Evolutionary conservation across 2,888 invertebrate species (phyloP).

Genomic region (Pyrrhia umbra): DNA sequence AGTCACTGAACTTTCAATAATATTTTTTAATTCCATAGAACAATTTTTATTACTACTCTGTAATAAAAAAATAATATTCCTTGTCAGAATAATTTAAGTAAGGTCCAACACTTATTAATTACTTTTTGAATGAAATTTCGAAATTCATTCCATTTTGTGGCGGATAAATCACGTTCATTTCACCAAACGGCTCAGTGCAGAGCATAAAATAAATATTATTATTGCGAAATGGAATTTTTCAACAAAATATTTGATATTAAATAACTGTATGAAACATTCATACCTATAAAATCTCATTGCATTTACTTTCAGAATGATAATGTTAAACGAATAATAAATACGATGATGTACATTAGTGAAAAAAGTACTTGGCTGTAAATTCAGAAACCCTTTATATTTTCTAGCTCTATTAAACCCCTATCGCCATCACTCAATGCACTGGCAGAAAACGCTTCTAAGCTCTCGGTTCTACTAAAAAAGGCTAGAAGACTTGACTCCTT

Average conservation of each 20-base stretch:
- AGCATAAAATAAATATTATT: constrained; percentile 35
- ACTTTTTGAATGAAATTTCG: constrained; percentile 12
- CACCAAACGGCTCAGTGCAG: neutral
- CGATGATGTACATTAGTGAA: no score
- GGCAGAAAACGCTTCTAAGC: no score
- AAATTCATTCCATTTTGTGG: constrained; percentile 44
- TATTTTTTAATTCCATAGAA: no score
- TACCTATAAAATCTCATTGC: constrained; percentile 25
- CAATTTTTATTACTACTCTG: no score
- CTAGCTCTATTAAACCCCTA: no score
- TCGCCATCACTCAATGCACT: no score
- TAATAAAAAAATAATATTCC: no score
- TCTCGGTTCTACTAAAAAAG: no score
- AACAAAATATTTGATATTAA: constrained; percentile 11
- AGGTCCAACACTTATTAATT: neutral
- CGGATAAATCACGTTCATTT: constrained; percentile 24
- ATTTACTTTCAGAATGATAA: neutral
- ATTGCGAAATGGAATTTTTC: constrained; percentile 22
- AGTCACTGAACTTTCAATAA: no score
- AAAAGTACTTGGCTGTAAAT: no score
- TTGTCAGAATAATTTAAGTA: neutral
- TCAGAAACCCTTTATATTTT: no score
- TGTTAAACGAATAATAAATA: neutral
- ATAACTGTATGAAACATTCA: constrained; percentile 11
- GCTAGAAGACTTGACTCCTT: no score